Evolutionary conservation across 2,113 vertebrate species (phyloP), one percentile per base, ranked within the genome.

Genomic region (Geococcyx californianus): DNA sequence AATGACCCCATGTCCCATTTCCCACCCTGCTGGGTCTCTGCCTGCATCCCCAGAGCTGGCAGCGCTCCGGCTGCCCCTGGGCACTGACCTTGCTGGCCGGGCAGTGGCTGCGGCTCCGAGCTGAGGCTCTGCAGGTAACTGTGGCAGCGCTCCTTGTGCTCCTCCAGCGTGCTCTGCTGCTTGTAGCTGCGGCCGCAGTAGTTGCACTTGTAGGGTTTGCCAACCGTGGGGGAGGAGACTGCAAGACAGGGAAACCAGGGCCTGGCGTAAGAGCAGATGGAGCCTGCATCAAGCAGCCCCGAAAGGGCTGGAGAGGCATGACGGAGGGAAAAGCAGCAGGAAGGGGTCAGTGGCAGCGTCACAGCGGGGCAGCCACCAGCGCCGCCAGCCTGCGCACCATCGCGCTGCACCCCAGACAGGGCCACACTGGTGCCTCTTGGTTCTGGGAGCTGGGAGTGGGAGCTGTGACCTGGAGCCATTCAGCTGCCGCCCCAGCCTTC

Each of bases 131-230:
- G 99, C 78, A 98, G 98, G 97, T 98, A 99, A 97, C 97, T 98
- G 96, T 99, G 98, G 93, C 99, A 99, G 31, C 98, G 98, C 81
- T 99, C 99, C 76, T 98, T 98, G 97, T 99, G 99, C 87, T 99
- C 99, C 83, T 99, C 99, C 95, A 99, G 95, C 67, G 99, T 99
- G 94, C 98, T 99, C 96, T 99, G 99, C 97, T 99, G 99, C 95
- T 99, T 99, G 97, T 99, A 99, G 98, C 99, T 99, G 56, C 99
- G 99, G 83, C 99, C 99, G 26, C 99, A 99, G 98, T 98, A 99
- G 98, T 98, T 99, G 97, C 99, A 99, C 97, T 99, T 99, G 97
- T 98, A 99, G 95, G 99, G 99, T 87, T 99, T 99, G 88, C 99
- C 99, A 38, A 99, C 98, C 3, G 98, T 99, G 66, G 98, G 99